Evolutionary conservation across 2,113 vertebrate genomes (phyloP).

Genomic region (Gymnocephalus cernua): DNA sequence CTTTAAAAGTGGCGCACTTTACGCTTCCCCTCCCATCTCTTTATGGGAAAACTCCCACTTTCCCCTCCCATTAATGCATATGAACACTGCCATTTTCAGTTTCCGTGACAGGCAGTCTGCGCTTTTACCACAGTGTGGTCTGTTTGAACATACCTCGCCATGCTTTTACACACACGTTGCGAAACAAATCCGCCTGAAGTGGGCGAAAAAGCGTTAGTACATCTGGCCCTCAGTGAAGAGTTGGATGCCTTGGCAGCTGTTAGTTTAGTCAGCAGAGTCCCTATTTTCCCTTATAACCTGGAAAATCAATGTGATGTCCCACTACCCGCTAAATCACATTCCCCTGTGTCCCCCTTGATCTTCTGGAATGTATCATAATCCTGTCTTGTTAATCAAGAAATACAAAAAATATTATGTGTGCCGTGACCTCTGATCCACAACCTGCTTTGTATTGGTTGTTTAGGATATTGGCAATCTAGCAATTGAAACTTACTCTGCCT

Average conservation of each 20-base stretch:
- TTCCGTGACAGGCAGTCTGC: no score
- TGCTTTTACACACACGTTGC: no score
- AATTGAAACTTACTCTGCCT: neutral
- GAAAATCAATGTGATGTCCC: slow-evolving; percentile 13
- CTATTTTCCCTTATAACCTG: neutral
- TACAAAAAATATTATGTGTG: neutral
- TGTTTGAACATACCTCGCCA: no score
- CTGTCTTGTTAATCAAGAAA: neutral
- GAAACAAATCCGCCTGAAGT: no score
- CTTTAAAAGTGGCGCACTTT: no score
- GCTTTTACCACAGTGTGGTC: no score
- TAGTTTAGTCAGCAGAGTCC: slow-evolving; percentile 8
- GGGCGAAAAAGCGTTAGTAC: no score
- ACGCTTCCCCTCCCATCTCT: no score
- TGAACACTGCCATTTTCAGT: no score
- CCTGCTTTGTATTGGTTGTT: neutral
- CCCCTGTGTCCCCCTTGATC: neutral
- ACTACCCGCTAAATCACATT: neutral
- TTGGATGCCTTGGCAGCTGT: slow-evolving; percentile 10
- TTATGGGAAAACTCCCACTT: no score
- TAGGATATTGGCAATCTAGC: neutral
- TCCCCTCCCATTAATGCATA: no score
- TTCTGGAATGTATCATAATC: neutral
- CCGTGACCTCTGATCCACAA: neutral
- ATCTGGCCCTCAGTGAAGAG: neutral